phyloP scores from a whole-genome alignment of 2,113 vertebrate genomes.

The Microtus montanus region DNA sequence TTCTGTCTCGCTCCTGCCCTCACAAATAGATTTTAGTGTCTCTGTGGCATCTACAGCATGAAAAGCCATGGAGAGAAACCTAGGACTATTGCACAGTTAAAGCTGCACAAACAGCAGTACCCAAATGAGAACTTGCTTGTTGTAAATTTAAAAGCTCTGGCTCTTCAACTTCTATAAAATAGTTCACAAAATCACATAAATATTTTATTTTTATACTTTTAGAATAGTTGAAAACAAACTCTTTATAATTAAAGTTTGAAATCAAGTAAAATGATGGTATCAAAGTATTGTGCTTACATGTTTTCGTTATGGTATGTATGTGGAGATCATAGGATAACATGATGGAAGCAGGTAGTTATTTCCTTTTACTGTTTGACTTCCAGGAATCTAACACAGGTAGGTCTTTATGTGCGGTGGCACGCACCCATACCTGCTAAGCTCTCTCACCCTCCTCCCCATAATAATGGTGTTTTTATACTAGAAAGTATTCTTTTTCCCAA shows the following conservation, averaged over 20 bases:
- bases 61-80: background rate
- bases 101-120: background rate
- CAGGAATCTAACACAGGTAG: background rate
- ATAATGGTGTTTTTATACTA: background rate
- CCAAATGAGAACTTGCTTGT: background rate
- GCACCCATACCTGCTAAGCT: background rate
- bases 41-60: background rate
- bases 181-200: background rate
- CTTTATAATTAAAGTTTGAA: background rate
- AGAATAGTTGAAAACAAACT: background rate
- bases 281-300: background rate
- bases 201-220: background rate
- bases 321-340: background rate
- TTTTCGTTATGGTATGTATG: background rate
- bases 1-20: background rate
- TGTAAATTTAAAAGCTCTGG: background rate
- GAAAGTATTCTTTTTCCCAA: slow-evolving; percentile 1
- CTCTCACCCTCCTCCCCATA: background rate
- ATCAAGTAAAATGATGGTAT: background rate
- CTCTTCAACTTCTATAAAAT: background rate
- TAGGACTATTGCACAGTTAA: background rate
- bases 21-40: background rate
- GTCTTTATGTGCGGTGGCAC: background rate
- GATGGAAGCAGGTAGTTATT: background rate
- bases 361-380: background rate